Conservation (phyloP, 2,888 invertebrate species). For the Pogonocherus hispidulus region DNA sequence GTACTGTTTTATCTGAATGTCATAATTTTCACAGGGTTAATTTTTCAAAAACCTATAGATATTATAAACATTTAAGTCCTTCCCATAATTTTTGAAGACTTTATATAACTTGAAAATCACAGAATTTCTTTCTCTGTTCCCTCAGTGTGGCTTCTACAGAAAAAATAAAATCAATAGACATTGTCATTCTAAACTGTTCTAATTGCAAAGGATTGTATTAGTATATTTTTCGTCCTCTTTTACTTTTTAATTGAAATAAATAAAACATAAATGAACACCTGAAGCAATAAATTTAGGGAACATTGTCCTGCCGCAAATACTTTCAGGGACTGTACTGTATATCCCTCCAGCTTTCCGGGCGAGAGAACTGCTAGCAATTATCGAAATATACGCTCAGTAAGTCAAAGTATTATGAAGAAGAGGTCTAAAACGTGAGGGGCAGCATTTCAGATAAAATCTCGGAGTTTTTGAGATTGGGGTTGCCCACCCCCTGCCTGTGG, state of each 20-base stretch:
- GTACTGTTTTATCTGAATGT: too few relatives aligned
- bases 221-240: too few relatives aligned
- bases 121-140: too few relatives aligned
- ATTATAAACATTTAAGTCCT: too few relatives aligned
- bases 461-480: conserved; percentile 61
- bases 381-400: conserved; percentile 30
- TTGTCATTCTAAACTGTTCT: too few relatives aligned
- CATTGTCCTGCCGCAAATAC: neutral
- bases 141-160: too few relatives aligned
- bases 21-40: too few relatives aligned
- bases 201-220: too few relatives aligned
- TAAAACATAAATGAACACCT: neutral
- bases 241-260: neutral
- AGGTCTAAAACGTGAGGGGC: conserved; percentile 39
- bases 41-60: too few relatives aligned
- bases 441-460: conserved; percentile 60
- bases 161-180: too few relatives aligned
- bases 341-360: conserved; percentile 15
- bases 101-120: too few relatives aligned
- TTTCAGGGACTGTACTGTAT: conserved; percentile 21
- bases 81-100: too few relatives aligned
- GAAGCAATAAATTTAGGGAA: neutral
- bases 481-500: conserved; percentile 43
- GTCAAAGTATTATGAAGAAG: conserved; percentile 34
- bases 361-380: conserved; percentile 31